A percentile compares a stretch with the other conserved stretches of the same genome.
These are phyloP conservation scores for Etia nguti DNA, from an alignment of 2,113 vertebrate species.

Conservation along the genomic window DNA sequence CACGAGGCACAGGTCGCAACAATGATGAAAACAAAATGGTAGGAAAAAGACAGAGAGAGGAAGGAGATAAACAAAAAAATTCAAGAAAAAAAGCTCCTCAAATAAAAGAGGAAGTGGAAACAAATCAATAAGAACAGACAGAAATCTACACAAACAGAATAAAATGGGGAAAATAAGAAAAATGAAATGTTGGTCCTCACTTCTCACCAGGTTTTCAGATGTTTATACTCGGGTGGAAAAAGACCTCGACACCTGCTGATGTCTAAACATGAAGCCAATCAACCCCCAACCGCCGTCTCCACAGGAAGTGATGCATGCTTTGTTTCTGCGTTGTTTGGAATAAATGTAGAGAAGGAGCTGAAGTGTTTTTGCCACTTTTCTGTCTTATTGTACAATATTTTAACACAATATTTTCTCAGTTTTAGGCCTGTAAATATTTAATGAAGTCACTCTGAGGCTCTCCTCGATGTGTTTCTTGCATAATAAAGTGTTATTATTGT, in stretches of 20 bases:
- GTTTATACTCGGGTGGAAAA: background rate
- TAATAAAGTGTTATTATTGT: background rate
- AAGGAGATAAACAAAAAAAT: rapidly evolving
- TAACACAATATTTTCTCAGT: background rate
- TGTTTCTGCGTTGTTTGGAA: background rate
- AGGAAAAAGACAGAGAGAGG: background rate
- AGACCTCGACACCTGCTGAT: background rate
- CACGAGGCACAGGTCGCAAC: background rate
- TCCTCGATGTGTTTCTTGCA: background rate
- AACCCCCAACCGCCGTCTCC: background rate
- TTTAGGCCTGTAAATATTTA: background rate
- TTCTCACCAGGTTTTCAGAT: background rate
- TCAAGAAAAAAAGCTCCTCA: background rate
- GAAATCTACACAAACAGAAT: background rate
- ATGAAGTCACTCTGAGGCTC: background rate
- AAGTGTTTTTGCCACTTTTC: background rate
- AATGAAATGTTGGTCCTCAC: too few species aligned
- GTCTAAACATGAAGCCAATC: background rate
- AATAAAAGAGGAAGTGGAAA: background rate
- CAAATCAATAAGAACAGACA: background rate
- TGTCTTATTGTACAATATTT: background rate
- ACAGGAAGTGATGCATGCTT: background rate
- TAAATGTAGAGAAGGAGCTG: rapidly evolving
- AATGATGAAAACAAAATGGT: rapidly evolving
- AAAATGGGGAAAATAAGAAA: background rate